A percentile compares a stretch with the other conserved stretches of the same genome.
Conservation (phyloP, 2,888 invertebrate species). For the Harpagoxenus sublaevis region DNA sequence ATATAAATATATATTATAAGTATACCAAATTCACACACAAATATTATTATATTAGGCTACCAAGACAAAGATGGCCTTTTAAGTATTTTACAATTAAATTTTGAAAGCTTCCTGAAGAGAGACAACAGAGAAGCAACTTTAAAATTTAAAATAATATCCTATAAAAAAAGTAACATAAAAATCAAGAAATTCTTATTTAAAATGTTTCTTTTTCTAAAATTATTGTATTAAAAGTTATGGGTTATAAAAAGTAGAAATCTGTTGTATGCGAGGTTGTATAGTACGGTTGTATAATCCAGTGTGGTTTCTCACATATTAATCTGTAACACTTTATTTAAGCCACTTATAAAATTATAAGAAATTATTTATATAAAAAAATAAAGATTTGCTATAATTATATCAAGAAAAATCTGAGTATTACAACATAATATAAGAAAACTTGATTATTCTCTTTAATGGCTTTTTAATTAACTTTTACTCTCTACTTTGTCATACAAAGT, state of each 20-base stretch:
- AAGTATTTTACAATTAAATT: no score
- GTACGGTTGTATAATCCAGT: not conserved
- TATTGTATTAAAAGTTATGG: not conserved
- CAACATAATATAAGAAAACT: not conserved
- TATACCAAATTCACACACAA: no score
- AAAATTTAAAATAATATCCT: no score
- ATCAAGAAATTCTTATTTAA: not conserved
- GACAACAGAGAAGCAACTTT: no score
- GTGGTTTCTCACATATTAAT: not conserved
- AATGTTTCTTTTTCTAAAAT: not conserved
- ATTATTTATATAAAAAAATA: not conserved
- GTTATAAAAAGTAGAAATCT: not conserved
- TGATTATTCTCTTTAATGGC: not conserved
- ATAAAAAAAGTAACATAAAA: not conserved
- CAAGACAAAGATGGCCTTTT: no score
- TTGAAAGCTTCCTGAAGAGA: no score
- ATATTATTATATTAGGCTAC: no score
- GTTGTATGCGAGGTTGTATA: not conserved
- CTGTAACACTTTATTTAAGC: not conserved
- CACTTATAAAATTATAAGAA: not conserved
- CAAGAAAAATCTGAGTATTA: not conserved
- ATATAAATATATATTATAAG: no score
- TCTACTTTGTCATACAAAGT: not conserved
- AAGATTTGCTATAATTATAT: not conserved
- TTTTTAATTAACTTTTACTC: conserved; percentile 32